Conservation (phyloP, 2,113 vertebrate genomes). For the Rhinoderma darwinii region DNA sequence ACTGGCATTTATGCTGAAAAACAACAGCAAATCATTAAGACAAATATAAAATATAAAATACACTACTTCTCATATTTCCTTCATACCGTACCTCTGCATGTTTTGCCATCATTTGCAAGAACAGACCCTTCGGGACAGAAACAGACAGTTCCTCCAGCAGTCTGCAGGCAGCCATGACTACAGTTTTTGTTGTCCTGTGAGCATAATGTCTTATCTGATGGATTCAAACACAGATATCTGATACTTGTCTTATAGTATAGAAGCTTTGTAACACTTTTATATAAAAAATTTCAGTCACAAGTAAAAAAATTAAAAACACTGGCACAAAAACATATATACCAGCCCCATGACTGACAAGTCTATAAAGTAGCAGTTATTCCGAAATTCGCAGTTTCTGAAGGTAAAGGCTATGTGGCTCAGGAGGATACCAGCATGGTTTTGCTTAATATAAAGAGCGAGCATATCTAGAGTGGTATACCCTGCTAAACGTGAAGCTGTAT, state of each 20-base stretch:
- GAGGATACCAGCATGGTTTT: too few relatives aligned
- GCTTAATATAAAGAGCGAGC: too few relatives aligned
- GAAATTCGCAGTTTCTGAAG: too few relatives aligned
- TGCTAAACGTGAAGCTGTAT: too few relatives aligned
- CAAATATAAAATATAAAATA: too few relatives aligned
- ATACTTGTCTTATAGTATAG: background rate
- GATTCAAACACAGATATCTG: background rate
- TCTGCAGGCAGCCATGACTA: slow-evolving; percentile 80
- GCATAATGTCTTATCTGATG: slow-evolving; percentile 81
- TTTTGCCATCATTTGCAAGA: slow-evolving; percentile 78
- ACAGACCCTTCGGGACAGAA: slow-evolving; percentile 86
- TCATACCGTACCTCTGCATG: slow-evolving; percentile 79
- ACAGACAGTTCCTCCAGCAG: slow-evolving; percentile 77
- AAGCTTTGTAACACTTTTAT: background rate
- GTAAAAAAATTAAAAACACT: background rate
- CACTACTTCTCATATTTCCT: too few relatives aligned
- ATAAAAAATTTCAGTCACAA: background rate
- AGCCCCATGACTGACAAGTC: too few relatives aligned
- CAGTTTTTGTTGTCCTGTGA: slow-evolving; percentile 73
- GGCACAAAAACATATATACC: background rate
- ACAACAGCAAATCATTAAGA: too few relatives aligned
- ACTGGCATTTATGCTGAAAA: too few relatives aligned
- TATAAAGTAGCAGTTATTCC: background rate
- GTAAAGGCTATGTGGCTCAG: too few relatives aligned
- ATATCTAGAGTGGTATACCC: too few relatives aligned